Evolutionary conservation across 2,797 vertebrate genomes (phyloP), one percentile per base, ranked within the genome.

Genomic region (Neoniphon sammara): DNA sequence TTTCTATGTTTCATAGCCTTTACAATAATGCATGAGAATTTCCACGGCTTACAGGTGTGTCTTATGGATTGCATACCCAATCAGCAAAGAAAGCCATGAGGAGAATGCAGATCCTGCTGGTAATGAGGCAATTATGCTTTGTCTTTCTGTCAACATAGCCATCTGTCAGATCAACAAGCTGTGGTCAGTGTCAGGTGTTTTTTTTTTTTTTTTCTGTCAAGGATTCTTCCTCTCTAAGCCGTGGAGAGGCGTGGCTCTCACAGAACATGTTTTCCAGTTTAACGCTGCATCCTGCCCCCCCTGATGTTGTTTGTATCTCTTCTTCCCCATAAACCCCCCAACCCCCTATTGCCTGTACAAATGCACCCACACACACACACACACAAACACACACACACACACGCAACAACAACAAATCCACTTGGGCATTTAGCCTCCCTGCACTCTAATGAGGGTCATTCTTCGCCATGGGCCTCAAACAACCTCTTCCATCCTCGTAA

Each of bases 131-230:
- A 87, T 89, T 87, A 88, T 78, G 75, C 78, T 79, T 76, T 49
- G 85, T 36, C 74, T 82, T 74, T 77, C 85, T 61, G 67, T 87
- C 86, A 83, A 68, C 81, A 66, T 34, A 61, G 68, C 84, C 86
- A 88, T 90, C 88, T 88, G 84, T 86, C 88, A 88, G 69, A 80
- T 87, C 87, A 87, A 85, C 91, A 89, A 91, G 91, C 91, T 93
- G 92, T 92, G 78, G 92, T 89, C 89, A 66, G 77, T 59, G 61
- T 50, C 44, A 77, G 69, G 73, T 69, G 53, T 34, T 34, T 34
- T 34, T 34, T 34, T 27, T 34, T 34, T 27, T 27, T 64, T 77
- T 85, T 70, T 65, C 75, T 70, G 78, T 81, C 77, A 27, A 75
- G 70, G 80, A 74, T 80, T 50, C 61, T 66, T 80, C 73, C 75